Evolutionary conservation across 2,888 invertebrate genomes (phyloP), one percentile per base, ranked within the genome.

Genomic region (Mesorhabditis spiculigera): DNA sequence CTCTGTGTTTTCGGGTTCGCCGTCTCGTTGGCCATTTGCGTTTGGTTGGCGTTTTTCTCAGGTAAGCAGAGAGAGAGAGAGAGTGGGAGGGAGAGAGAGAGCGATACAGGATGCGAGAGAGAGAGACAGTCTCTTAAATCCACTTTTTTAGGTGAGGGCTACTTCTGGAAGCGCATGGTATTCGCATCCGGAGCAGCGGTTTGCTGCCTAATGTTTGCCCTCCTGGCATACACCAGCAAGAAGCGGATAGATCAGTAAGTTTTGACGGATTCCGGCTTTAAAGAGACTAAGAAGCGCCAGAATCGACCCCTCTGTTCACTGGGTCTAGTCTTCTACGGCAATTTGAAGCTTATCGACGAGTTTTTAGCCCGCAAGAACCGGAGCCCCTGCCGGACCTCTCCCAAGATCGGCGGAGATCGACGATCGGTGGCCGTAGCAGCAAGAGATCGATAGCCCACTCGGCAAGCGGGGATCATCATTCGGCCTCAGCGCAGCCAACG

Each of bases 1-100:
- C 74, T 81, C 5, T 81, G 81, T 69, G 68, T 78, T 13, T 75
- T 80, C 72, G 81, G 81, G n/a, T 73, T 76, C 5, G 66, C 78
- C n/a, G 76, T 81, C 66, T 76, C 78, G 62, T 70, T 79, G 41
- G 75, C 80, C 6, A 80, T 81, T 50, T 77, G 78, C 64, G 68
- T 80, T 43, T 81, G 81, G 81, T 68, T 79, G 6, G 78, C 78
- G n/a, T 65, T 73, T 5, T 81, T 81, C 74, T 71, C 71, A 44
- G 58, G 58, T 50, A 50, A 50, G 58, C 3, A 28, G 28, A 28
- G 28, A 28, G 28, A 28, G 28, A 50, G 58, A 50, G 8, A 13
- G n/a, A 13, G 8, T 3, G n/a, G 3, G n/a, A 50, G 58, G 1
- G 8, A 13, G 3, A 13, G n/a, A 2, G 10, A 50, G 58, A 50